Evolutionary conservation across 2,888 invertebrate species (phyloP), one percentile per base, ranked within the genome.

Genomic region (Drosophila rubida): DNA sequence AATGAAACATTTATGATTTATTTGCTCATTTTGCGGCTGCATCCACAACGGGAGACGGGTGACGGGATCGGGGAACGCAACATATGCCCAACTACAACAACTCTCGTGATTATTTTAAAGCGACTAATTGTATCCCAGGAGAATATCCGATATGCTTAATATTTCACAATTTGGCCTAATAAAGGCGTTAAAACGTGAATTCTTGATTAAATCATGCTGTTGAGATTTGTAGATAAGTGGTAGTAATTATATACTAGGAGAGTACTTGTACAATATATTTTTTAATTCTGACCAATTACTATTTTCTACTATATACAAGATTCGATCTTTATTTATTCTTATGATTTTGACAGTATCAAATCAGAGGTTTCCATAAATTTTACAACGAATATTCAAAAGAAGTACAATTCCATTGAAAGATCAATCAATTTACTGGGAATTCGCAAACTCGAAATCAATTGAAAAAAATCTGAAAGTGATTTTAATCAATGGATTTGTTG

Each of bases 1-100:
- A 75, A 75, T 78, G 81, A 67, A 81, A 78, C 83, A 81, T 83
- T 83, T 84, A 83, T 85, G 81, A 85, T 85, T 85, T 85, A 84
- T 83, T 82, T 83, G 83, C 87, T 87, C 85, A 82, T 87, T 83
- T 87, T 69, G 83, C 44, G 85, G 83, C 76, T 45, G 48, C 41
- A 50, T 49, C 30, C 39, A 25, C 63, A 44, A 54, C 53, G 8
- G 13, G 6, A 9, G 64, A n/a, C 32, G 30, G 30, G 5, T 23
- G 23, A 23, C 23, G 25, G 62, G 57, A 32, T 32, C 4, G 51
- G 59, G 35, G 27, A 39, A 14, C 7, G n/a, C 50, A 19, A 70
- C 82, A 82, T 81, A 82, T 84, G 84, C 53, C 75, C 67, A 64
- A 64, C 55, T 58, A 75, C 49, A 60, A 46, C 37, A 44, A 32